phyloP scores from a whole-genome alignment of 2,888 invertebrate species.

The Anthophora plumipes region DNA sequence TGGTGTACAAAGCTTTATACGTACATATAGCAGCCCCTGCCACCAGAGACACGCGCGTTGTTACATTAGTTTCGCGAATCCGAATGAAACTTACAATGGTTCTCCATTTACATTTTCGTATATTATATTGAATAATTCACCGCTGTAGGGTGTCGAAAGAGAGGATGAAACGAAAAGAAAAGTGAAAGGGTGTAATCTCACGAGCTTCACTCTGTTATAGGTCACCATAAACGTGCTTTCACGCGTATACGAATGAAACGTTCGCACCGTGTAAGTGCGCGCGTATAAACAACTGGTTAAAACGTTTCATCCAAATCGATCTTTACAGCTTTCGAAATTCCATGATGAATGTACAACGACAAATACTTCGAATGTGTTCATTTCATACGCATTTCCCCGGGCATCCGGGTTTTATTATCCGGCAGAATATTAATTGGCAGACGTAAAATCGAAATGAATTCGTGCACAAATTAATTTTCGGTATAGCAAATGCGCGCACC shows the following conservation, averaged over 20 bases:
- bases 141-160: no score
- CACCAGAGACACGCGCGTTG: background rate
- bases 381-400: background rate
- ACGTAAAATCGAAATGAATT: conserved; percentile 42
- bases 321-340: conserved; percentile 11
- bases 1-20: conserved; percentile 44
- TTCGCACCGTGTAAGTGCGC: no score
- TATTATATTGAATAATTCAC: background rate
- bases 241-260: background rate
- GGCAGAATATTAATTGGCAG: conserved; percentile 13
- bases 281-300: background rate
- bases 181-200: background rate
- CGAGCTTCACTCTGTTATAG: background rate
- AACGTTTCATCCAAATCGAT: conserved; percentile 18
- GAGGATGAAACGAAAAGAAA: background rate
- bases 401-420: conserved; percentile 28
- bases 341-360: conserved; percentile 11
- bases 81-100: conserved; percentile 29
- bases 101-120: conserved; percentile 13
- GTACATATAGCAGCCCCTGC: conserved; percentile 21
- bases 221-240: background rate
- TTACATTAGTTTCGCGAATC: conserved; percentile 25
- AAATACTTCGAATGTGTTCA: conserved; percentile 20
- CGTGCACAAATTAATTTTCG: conserved; percentile 44
- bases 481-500: background rate